Conservation (phyloP, 2,888 invertebrate genomes). For the Xiphydria camelus region DNA sequence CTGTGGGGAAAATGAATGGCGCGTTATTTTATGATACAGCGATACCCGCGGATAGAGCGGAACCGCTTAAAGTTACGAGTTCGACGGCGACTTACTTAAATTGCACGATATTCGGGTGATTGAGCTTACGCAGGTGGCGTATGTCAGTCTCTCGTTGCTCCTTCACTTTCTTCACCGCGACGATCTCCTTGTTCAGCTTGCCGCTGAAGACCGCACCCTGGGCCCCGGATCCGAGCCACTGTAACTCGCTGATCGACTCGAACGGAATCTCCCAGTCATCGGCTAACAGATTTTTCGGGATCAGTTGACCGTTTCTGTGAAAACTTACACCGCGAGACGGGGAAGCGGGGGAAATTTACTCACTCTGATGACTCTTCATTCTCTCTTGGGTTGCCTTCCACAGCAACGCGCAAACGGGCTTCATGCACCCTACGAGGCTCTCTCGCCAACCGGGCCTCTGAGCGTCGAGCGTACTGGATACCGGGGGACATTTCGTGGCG, state of each 20-base stretch:
- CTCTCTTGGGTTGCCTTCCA: slow-evolving; percentile 75
- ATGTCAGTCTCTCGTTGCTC: slow-evolving; percentile 93
- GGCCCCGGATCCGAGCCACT: slow-evolving; percentile 93
- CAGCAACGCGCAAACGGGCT: slow-evolving; percentile 85
- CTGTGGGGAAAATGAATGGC: no score
- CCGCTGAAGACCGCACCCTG: slow-evolving; percentile 96
- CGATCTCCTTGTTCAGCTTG: slow-evolving; percentile 76
- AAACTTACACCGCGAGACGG: no score
- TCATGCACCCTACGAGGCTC: slow-evolving; percentile 85
- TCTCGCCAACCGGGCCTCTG: slow-evolving; percentile 75
- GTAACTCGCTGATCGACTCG: slow-evolving; percentile 83
- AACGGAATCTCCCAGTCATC: slow-evolving; percentile 97
- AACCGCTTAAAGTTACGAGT: no score
- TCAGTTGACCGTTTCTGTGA: no score
- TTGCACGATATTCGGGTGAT: slow-evolving; percentile 93
- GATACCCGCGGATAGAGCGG: no score
- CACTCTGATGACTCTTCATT: slow-evolving; percentile 68
- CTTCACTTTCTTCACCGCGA: slow-evolving; percentile 95
- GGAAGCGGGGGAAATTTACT: no score
- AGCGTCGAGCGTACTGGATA: slow-evolving; percentile 52
- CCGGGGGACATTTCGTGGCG: slow-evolving; percentile 44
- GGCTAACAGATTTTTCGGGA: slow-evolving; percentile 54
- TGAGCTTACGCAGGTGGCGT: slow-evolving; percentile 85
- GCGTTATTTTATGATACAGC: slow-evolving; percentile 4
- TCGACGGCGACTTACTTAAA: slow-evolving; percentile 64